These are phyloP conservation scores for Chionoecetes opilio DNA, from an alignment of 1,140 invertebrate species.

Conservation along the genomic window DNA sequence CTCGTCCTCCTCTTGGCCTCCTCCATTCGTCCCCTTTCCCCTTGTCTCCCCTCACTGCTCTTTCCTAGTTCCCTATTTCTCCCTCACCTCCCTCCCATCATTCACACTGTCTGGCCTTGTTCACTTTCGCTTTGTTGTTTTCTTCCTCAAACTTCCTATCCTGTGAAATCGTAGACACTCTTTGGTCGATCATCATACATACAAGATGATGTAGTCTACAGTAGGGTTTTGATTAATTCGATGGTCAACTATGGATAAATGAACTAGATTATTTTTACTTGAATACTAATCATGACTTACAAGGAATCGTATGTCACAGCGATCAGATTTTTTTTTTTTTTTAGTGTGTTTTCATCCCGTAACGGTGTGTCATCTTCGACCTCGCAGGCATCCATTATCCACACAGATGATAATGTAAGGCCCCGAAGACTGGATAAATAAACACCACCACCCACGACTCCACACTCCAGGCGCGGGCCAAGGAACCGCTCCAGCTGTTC, in stretches of 20 bases:
- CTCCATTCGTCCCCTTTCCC: background rate
- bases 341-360: background rate
- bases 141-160: too few species aligned
- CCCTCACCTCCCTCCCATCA: constrained; percentile 25
- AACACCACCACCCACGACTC: background rate
- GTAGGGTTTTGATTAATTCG: too few species aligned
- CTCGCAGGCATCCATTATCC: constrained; percentile 18
- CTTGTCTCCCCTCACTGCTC: background rate
- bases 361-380: background rate
- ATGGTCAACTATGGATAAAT: background rate
- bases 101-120: background rate
- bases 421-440: constrained; percentile 45
- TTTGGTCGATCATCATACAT: too few species aligned
- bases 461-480: background rate
- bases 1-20: background rate
- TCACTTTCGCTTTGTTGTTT: constrained; percentile 6
- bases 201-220: too few species aligned
- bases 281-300: background rate
- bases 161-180: too few species aligned
- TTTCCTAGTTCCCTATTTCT: background rate
- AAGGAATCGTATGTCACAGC: background rate
- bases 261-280: background rate
- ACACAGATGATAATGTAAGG: constrained; percentile 52
- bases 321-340: background rate
- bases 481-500: constrained; percentile 31